Evolutionary conservation across 2,888 invertebrate species (phyloP).

Genomic region (Clostera curtula): DNA sequence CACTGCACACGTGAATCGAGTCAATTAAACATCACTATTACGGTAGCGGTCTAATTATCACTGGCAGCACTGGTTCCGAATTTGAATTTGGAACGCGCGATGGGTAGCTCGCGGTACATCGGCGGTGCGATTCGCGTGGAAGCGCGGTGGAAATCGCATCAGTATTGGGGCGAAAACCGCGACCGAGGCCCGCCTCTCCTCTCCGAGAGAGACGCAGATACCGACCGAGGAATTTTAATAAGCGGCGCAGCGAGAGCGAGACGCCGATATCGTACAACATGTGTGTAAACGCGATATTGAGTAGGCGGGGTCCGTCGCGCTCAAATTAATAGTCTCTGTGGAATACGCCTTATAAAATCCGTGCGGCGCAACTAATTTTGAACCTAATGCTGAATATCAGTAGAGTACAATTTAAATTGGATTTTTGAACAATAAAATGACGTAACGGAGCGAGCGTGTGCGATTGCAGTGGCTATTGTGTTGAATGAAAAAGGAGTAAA

Average conservation of each 20-base stretch:
- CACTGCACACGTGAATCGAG: slow-evolving; percentile 28
- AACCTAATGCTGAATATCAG: slow-evolving; percentile 10
- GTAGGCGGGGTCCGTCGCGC: slow-evolving; percentile 72
- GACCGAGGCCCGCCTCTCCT: slow-evolving; percentile 54
- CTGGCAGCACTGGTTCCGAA: slow-evolving; percentile 25
- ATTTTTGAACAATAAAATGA: slow-evolving; percentile 30
- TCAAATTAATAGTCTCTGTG: slow-evolving; percentile 67
- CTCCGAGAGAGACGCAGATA: slow-evolving; percentile 67
- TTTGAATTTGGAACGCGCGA: slow-evolving; percentile 24
- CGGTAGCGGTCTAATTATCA: slow-evolving; percentile 34
- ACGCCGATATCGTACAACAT: slow-evolving; percentile 61
- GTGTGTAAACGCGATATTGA: slow-evolving; percentile 69
- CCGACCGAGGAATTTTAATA: slow-evolving; percentile 71
- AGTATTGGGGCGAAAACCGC: slow-evolving; percentile 63
- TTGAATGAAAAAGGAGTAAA: slow-evolving; percentile 76
- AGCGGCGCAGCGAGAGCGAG: slow-evolving; percentile 67
- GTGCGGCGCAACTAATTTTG: slow-evolving; percentile 15
- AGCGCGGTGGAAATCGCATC: slow-evolving; percentile 68
- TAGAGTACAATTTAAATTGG: slow-evolving; percentile 29
- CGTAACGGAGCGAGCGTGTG: slow-evolving; percentile 46
- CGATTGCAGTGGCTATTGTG: slow-evolving; percentile 73
- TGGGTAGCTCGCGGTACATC: slow-evolving; percentile 35
- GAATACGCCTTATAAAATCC: slow-evolving; percentile 63
- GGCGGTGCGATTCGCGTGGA: slow-evolving; percentile 65
- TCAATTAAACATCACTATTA: slow-evolving; percentile 26